Conservation (phyloP, 2,113 vertebrate species). For the Pygathrix nemaeus region DNA sequence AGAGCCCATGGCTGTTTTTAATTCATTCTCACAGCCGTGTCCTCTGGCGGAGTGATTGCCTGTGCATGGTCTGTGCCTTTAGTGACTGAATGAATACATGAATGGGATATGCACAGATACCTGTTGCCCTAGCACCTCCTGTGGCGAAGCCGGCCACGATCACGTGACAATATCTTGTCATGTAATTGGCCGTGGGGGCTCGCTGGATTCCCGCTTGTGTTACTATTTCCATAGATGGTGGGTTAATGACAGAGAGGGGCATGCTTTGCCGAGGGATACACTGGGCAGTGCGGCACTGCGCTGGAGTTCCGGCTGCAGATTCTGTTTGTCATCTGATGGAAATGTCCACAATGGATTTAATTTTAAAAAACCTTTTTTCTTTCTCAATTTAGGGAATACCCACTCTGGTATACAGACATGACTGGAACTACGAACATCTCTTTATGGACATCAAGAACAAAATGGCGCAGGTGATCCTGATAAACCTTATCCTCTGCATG, state of each 20-base stretch:
- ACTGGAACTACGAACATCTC: conserved; percentile 93
- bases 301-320: rapidly evolving
- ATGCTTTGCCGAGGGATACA: rapidly evolving
- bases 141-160: rapidly evolving
- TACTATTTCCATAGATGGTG: neutral
- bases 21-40: too few relatives aligned
- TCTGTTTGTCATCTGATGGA: neutral
- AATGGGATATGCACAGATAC: rapidly evolving
- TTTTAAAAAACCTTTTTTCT: neutral
- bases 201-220: neutral
- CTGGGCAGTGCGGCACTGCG: rapidly evolving
- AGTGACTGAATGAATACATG: rapidly evolving
- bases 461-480: conserved; percentile 87
- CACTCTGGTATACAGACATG: conserved; percentile 90
- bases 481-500: rapidly evolving
- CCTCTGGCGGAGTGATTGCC: too few relatives aligned
- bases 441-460: conserved; percentile 89
- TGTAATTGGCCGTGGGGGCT: neutral
- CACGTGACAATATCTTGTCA: rapidly evolving
- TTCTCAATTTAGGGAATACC: conserved; percentile 90
- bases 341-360: neutral
- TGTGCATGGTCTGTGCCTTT: rapidly evolving
- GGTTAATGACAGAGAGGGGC: too few relatives aligned
- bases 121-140: neutral
- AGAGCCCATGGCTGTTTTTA: neutral